Evolutionary conservation across 2,888 invertebrate genomes (phyloP).

Genomic region (Ennomos quercinarius): DNA sequence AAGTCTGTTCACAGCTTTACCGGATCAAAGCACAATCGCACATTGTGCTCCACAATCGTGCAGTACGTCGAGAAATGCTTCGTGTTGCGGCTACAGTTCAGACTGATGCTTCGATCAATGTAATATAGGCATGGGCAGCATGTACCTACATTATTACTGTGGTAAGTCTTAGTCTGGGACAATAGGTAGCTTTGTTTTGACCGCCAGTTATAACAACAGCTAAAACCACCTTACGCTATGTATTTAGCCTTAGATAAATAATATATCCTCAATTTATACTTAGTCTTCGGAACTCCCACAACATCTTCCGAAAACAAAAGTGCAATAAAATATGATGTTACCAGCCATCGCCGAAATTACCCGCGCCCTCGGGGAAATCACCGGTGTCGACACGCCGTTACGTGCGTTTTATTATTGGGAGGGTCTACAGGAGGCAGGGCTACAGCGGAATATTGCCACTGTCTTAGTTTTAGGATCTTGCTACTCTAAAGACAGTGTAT

Average conservation of each 20-base stretch:
- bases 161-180: background rate
- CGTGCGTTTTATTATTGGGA: conserved; percentile 39
- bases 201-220: no score
- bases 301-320: conserved; percentile 20
- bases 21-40: conserved; percentile 55
- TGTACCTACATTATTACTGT: no score
- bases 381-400: conserved; percentile 37
- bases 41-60: conserved; percentile 58
- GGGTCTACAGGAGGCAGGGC: conserved; percentile 10
- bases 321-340: conserved; percentile 30
- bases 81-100: background rate
- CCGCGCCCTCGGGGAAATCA: conserved; percentile 50
- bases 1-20: conserved; percentile 38
- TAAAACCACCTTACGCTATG: no score
- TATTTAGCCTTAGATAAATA: no score
- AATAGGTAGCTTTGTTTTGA: no score
- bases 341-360: conserved; percentile 25
- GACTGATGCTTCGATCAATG: no score
- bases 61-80: conserved; percentile 35
- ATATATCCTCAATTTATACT: no score
- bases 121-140: no score
- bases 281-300: background rate
- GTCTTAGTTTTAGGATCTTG: background rate
- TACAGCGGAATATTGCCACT: background rate
- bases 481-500: background rate